These are phyloP conservation scores for Capitulum mitella DNA, from an alignment of 2,888 invertebrate species.

Conservation along the genomic window DNA sequence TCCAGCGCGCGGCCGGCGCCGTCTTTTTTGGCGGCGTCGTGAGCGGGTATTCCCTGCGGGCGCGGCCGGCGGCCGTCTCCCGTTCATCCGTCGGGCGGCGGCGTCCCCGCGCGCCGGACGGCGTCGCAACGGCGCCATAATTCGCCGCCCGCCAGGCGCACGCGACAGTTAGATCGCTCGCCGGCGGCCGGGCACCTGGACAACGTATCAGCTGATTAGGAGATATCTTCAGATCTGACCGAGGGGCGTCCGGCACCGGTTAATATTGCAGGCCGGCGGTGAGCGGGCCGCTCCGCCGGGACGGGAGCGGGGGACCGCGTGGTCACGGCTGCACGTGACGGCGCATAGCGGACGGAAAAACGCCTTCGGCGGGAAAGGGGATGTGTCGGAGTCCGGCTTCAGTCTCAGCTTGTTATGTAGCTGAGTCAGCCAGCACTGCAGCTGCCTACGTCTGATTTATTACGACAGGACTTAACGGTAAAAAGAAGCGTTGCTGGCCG, in stretches of 20 bases:
- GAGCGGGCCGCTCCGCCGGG: not conserved
- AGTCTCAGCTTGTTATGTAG: no score
- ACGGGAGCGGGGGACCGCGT: not conserved
- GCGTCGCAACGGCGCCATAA: conserved; percentile 22
- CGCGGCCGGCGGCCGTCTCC: not conserved
- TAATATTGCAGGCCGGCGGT: not conserved
- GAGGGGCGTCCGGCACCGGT: not conserved
- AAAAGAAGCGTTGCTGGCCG: no score
- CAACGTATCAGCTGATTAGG: conserved; percentile 17
- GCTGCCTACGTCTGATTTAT: no score
- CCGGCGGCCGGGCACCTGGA: not conserved
- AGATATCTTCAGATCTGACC: not conserved
- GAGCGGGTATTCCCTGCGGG: not conserved
- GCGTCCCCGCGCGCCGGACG: not conserved
- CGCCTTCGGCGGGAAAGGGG: no score
- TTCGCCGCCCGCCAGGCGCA: not conserved
- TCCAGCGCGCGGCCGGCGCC: no score
- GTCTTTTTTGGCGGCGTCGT: no score
- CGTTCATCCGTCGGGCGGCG: not conserved
- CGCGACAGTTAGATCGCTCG: conserved; percentile 1
- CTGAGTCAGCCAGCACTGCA: no score
- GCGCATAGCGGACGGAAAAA: no score
- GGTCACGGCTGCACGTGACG: no score
- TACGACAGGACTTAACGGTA: no score
- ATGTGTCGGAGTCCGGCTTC: no score